Conservation (phyloP, 2,797 vertebrate species). For the Orestias chungarensis region DNA sequence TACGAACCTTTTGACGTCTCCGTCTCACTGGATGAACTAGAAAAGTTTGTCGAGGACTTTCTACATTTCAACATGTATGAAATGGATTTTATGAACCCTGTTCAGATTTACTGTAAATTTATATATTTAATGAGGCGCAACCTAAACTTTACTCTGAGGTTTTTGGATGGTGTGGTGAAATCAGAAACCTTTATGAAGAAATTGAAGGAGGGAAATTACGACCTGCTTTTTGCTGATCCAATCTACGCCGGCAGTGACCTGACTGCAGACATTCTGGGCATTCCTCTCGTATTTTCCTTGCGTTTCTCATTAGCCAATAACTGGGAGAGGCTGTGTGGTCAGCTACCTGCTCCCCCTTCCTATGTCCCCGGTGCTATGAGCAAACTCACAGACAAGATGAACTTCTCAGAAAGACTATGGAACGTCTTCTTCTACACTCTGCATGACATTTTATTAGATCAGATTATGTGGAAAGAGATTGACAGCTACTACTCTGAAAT, state of each 20-base stretch:
- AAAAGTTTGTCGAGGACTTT: conserved; percentile 16
- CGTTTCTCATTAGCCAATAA: conserved; percentile 79
- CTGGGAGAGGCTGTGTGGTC: conserved; percentile 84
- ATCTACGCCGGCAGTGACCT: conserved; percentile 81
- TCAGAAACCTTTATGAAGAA: conserved; percentile 76
- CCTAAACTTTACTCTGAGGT: conserved; percentile 43
- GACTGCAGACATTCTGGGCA: conserved; percentile 76
- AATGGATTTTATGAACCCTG: conserved; percentile 71
- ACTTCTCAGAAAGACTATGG: conserved; percentile 80
- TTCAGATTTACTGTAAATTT: conserved; percentile 73
- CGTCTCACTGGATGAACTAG: conserved; percentile 27
- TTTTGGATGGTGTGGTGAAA: conserved; percentile 77
- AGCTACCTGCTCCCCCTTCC: conserved; percentile 82
- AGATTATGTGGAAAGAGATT: conserved; percentile 54
- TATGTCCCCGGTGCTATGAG: conserved; percentile 80
- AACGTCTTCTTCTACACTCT: conserved; percentile 79
- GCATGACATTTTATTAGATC: conserved; percentile 4
- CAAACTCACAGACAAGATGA: conserved; percentile 84
- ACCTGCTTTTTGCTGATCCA: conserved; percentile 83
- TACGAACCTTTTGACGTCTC: conserved; percentile 68
- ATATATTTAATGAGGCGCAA: conserved; percentile 42
- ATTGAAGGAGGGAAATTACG: conserved; percentile 73
- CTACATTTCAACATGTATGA: conserved; percentile 74
- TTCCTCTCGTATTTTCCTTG: conserved; percentile 82
- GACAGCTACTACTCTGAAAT: conserved; percentile 80